phyloP scores from a whole-genome alignment of 2,888 invertebrate genomes.

The Chaetogeoica ovagalla region DNA sequence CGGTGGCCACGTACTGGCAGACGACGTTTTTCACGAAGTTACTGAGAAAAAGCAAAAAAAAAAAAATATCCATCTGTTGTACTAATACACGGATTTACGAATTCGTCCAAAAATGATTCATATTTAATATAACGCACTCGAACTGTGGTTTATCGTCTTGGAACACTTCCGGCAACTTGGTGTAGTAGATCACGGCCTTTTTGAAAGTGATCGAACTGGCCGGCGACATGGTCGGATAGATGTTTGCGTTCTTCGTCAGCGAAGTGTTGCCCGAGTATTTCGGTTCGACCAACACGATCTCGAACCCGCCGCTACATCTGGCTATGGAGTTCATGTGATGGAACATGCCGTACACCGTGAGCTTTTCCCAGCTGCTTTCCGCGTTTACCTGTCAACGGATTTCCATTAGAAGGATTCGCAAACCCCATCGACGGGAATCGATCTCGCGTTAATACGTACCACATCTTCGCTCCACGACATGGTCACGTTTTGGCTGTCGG shows the following conservation, averaged over 20 bases:
- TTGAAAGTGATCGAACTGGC: not conserved
- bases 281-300: conserved; percentile 2
- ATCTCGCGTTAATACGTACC: not conserved
- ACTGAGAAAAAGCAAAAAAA: not conserved
- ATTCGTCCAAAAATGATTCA: too few species aligned
- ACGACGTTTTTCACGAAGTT: conserved; percentile 21
- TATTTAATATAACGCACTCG: conserved; percentile 9
- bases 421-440: too few species aligned
- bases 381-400: not conserved
- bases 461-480: conserved; percentile 15
- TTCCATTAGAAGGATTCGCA: too few species aligned
- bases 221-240: conserved; percentile 4
- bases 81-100: too few species aligned
- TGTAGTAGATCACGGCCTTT: conserved; percentile 4
- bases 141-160: conserved; percentile 31
- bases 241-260: conserved; percentile 20
- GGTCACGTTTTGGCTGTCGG: conserved; percentile 2
- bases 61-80: too few species aligned
- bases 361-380: conserved; percentile 4
- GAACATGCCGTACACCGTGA: conserved; percentile 2
- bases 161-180: conserved; percentile 20
- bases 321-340: not conserved
- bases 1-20: conserved; percentile 6
- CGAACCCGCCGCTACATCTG: not conserved
- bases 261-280: conserved; percentile 3